A percentile compares a stretch with the other conserved stretches of the same genome.
Conservation (phyloP, 23 tunicate genomes). For the Styela plicata region DNA sequence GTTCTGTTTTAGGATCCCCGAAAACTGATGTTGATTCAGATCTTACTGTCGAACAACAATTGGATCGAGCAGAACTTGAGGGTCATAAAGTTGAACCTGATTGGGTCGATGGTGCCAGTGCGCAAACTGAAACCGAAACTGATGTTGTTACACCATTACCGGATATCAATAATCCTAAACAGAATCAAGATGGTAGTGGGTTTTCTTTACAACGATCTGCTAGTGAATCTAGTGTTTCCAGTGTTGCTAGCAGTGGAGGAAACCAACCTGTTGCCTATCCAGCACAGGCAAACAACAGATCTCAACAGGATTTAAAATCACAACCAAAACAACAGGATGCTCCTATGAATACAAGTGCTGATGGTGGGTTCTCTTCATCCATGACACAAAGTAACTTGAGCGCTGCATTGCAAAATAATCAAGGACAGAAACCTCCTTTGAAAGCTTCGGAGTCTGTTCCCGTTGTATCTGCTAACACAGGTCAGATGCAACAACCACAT, state of each 20-base stretch:
- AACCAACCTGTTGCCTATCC: slow-evolving; percentile 20
- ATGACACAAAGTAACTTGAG: neutral
- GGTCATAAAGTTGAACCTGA: neutral
- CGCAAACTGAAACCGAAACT: neutral
- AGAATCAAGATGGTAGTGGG: slow-evolving; percentile 6
- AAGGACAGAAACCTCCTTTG: neutral
- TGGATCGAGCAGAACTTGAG: slow-evolving; percentile 37
- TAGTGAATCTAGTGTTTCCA: slow-evolving; percentile 82
- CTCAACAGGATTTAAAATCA: neutral
- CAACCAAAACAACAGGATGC: neutral
- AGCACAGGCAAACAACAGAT: neutral
- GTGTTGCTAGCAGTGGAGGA: slow-evolving; percentile 60
- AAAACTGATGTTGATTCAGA: slow-evolving; percentile 45
- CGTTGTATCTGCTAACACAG: too few relatives aligned
- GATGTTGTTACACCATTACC: slow-evolving; percentile 23
- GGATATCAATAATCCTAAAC: slow-evolving; percentile 7
- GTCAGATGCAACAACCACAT: neutral
- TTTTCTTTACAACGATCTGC: slow-evolving; percentile 64
- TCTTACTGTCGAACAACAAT: slow-evolving; percentile 58
- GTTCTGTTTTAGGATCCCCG: slow-evolving; percentile 66
- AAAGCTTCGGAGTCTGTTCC: neutral
- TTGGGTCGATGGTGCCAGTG: neutral
- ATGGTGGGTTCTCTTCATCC: slow-evolving; percentile 1
- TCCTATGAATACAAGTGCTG: neutral
- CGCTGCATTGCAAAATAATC: neutral